These are phyloP conservation scores for Eupithecia pulchellata DNA, from an alignment of 2,888 invertebrate species.

Conservation along the genomic window DNA sequence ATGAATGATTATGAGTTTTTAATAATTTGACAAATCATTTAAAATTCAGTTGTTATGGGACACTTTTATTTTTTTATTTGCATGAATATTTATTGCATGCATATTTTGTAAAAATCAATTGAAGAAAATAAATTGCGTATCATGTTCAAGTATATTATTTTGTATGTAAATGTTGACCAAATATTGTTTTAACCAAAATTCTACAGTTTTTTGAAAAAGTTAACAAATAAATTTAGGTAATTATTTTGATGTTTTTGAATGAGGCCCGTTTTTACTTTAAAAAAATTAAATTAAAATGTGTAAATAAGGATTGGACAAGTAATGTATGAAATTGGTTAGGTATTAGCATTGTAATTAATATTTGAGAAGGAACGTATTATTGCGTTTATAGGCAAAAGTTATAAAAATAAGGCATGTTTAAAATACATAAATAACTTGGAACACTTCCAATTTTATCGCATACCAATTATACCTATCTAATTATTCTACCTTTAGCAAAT, in stretches of 20 bases:
- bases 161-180: slow-evolving; percentile 28
- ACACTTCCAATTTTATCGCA: background rate
- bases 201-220: slow-evolving; percentile 3
- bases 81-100: slow-evolving; percentile 19
- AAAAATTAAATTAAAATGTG: slow-evolving; percentile 30
- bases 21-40: background rate
- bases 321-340: slow-evolving; percentile 51
- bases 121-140: slow-evolving; percentile 5
- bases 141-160: slow-evolving; percentile 21
- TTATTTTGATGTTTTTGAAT: slow-evolving; percentile 6
- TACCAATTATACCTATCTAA: background rate
- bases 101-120: slow-evolving; percentile 7
- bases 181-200: slow-evolving; percentile 19
- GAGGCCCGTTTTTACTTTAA: slow-evolving; percentile 14
- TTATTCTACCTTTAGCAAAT: background rate
- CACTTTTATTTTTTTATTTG: slow-evolving; percentile 17
- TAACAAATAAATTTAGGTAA: background rate
- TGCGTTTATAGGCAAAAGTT: slow-evolving; percentile 65
- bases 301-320: slow-evolving; percentile 44
- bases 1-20: slow-evolving; percentile 14
- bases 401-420: slow-evolving; percentile 65
- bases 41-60: slow-evolving; percentile 1
- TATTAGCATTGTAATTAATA: slow-evolving; percentile 58
- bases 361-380: slow-evolving; percentile 64
- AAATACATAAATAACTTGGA: slow-evolving; percentile 68